Evolutionary conservation across 1,140 invertebrate species (phyloP), one percentile per base, ranked within the genome.

Genomic region (Hypothenemus hampei): DNA sequence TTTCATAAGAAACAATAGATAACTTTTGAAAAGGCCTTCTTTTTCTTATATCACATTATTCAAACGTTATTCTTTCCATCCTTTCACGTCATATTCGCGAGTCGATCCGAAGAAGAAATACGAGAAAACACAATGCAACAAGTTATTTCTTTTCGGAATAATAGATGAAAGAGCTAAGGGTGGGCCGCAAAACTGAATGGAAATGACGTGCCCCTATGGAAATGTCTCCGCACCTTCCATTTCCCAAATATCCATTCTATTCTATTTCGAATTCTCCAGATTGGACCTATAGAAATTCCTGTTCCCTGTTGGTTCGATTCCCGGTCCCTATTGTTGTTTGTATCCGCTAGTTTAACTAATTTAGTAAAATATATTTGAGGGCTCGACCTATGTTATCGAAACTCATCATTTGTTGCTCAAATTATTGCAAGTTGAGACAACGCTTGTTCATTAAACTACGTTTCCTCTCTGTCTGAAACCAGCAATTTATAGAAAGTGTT

Each of bases 161-260:
- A 45, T 3, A 20, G 43, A 45, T 45, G 24, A 37, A 49, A 49
- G 35, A 49, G 21, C 21, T 16, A 16, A 10, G 33, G 21, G 35
- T 37, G 35, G 19, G 20, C 45, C 31, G 47, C 47, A 39, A 24
- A 49, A 49, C 21, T 49, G 47, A 36, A 49, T 49, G 47, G 47
- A 49, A 49, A 49, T 49, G 47, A 49, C 47, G 47, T 24, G 47
- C 47, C 47, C 47, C 33, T 49, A 21, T 15, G 47, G 33, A 39
- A 49, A 49, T 23, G 47, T 37, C 47, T 13, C 35, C 47, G 47
- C 47, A 49, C 47, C 47, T 49, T 49, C 47, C 4, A 24, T 37
- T 39, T 29, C 19, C 33, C 23, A 39, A 49, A 13, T 37, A 37
- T n/a, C n/a, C 20, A 16, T 37, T 37, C 35, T 49, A 48, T 48